Conservation (phyloP, 2,113 vertebrate species). For the Epinephelus moara region DNA sequence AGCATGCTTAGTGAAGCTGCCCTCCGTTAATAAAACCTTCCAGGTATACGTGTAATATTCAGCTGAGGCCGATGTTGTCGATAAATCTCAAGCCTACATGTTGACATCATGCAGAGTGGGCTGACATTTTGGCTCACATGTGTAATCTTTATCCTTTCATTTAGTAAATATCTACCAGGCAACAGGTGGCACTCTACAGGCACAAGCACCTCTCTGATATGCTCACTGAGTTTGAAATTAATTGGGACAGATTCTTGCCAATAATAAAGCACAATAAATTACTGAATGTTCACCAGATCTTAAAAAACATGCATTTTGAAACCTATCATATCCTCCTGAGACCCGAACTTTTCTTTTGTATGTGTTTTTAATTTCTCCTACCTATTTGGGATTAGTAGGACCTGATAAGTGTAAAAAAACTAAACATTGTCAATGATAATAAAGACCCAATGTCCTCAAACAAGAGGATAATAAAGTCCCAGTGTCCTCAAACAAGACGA, state of each 20-base stretch:
- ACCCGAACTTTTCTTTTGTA: too few relatives aligned
- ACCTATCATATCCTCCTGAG: too few relatives aligned
- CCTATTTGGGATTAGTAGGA: too few relatives aligned
- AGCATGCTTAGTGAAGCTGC: constrained; percentile 21
- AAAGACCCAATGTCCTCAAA: too few relatives aligned
- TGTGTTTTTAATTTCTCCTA: too few relatives aligned
- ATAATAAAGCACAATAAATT: not conserved
- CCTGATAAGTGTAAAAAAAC: too few relatives aligned
- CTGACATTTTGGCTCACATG: constrained; percentile 44
- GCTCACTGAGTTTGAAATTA: constrained; percentile 7
- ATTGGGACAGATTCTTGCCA: not conserved
- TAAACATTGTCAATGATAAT: too few relatives aligned
- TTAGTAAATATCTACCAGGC: constrained; percentile 30
- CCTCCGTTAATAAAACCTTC: constrained; percentile 44
- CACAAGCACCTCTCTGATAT: constrained; percentile 18
- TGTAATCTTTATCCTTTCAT: constrained; percentile 12
- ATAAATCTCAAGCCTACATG: constrained; percentile 28
- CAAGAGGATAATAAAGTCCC: too few relatives aligned
- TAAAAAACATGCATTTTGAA: not conserved
- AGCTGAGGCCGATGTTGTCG: constrained; percentile 4
- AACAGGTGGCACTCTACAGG: constrained; percentile 32
- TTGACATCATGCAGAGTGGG: constrained; percentile 40
- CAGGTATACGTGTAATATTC: constrained; percentile 25
- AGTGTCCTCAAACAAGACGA: too few relatives aligned
- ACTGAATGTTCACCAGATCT: not conserved